phyloP scores from a whole-genome alignment of 1,140 invertebrate genomes.

The Apis dorsata region DNA sequence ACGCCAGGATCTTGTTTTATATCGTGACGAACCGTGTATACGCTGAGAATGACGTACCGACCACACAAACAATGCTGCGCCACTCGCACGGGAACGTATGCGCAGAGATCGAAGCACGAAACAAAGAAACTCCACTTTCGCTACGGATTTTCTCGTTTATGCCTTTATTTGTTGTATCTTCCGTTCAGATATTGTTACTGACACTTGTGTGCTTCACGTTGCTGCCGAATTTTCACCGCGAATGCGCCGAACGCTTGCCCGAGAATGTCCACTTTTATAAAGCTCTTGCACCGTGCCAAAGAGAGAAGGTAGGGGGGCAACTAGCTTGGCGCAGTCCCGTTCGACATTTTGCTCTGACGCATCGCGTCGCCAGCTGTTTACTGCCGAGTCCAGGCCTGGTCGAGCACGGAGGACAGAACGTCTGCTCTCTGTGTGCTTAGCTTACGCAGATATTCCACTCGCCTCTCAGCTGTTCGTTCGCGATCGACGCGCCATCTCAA shows the following conservation, averaged over 20 bases:
- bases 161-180: background rate
- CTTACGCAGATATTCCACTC: conserved; percentile 46
- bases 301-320: conserved; percentile 49
- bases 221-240: conserved; percentile 19
- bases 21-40: background rate
- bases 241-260: conserved; percentile 25
- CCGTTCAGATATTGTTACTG: background rate
- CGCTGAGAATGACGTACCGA: conserved; percentile 51
- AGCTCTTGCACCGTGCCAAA: conserved; percentile 39
- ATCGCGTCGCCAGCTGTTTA: conserved; percentile 77
- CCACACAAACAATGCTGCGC: conserved; percentile 71
- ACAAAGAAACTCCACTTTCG: conserved; percentile 72
- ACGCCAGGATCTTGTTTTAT: conserved; percentile 14
- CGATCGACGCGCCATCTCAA: conserved; percentile 25
- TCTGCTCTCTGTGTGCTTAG: conserved; percentile 19
- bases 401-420: conserved; percentile 65
- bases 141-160: conserved; percentile 41
- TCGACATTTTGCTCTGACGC: conserved; percentile 71
- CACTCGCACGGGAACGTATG: conserved; percentile 61
- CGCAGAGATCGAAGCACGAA: conserved; percentile 64
- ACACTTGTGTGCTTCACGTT: conserved; percentile 4
- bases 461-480: conserved; percentile 44
- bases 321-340: conserved; percentile 64
- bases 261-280: conserved; percentile 27
- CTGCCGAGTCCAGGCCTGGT: conserved; percentile 56